Percentiles rank a stretch among this genome's conserved stretches.
phyloP scores from a whole-genome alignment of 2,888 invertebrate species.

The Ectobius pallidus region DNA sequence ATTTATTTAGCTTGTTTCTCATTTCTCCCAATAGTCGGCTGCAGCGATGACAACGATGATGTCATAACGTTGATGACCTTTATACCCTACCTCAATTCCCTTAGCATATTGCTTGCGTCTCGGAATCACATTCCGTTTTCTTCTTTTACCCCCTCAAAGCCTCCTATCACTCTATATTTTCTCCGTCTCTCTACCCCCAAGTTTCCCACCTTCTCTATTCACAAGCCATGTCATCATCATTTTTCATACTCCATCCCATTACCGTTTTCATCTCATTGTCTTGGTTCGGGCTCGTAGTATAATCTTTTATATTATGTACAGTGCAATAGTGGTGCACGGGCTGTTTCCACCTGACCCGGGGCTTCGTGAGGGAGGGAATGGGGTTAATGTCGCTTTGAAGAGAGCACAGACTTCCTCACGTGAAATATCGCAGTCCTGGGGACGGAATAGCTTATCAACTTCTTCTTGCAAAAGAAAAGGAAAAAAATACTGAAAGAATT shows the following conservation, averaged over 20 bases:
- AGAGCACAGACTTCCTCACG: slow-evolving; percentile 26
- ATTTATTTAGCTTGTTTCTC: slow-evolving; percentile 16
- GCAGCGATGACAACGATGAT: not conserved
- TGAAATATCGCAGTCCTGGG: slow-evolving; percentile 33
- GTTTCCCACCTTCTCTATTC: slow-evolving; percentile 32
- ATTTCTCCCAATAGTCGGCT: slow-evolving; percentile 7
- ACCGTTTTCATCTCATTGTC: slow-evolving; percentile 45
- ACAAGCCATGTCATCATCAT: slow-evolving; percentile 44
- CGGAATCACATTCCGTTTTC: slow-evolving; percentile 22
- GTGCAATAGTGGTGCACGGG: not conserved
- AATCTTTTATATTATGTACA: slow-evolving; percentile 27
- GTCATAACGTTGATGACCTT: slow-evolving; percentile 35
- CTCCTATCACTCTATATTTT: slow-evolving; percentile 5
- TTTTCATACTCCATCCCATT: slow-evolving; percentile 44
- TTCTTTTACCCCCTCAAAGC: slow-evolving; percentile 4
- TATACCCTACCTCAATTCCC: slow-evolving; percentile 33
- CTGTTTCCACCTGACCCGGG: slow-evolving; percentile 27
- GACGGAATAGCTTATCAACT: slow-evolving; percentile 35
- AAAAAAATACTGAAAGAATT: slow-evolving; percentile 10
- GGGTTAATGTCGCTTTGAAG: slow-evolving; percentile 32
- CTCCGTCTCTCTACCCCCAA: not conserved
- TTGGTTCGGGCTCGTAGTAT: slow-evolving; percentile 26
- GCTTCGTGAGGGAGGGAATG: not conserved
- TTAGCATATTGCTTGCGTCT: slow-evolving; percentile 40
- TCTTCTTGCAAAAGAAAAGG: not conserved